These are phyloP conservation scores for Syngnathus scovelli DNA, from an alignment of 2,113 vertebrate genomes.

Conservation along the genomic window DNA sequence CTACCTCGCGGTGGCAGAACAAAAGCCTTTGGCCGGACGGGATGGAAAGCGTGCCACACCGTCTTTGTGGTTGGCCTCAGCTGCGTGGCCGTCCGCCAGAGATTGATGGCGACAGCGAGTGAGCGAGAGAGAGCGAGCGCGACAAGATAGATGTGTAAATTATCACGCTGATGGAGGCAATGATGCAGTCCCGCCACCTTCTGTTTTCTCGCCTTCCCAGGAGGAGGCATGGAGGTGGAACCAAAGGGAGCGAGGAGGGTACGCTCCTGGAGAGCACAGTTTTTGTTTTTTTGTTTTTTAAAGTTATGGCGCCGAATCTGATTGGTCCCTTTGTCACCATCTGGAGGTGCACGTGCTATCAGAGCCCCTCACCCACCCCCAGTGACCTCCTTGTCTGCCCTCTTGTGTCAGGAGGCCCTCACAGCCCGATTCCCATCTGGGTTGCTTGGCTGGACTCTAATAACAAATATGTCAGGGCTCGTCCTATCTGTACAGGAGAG, in stretches of 20 bases:
- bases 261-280: constrained; percentile 52
- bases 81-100: constrained; percentile 80
- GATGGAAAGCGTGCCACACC: neutral
- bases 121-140: constrained; percentile 87
- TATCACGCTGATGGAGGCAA: constrained; percentile 99
- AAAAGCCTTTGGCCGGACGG: too few relatives aligned
- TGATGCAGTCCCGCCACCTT: constrained; percentile 99
- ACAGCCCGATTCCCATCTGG: constrained; percentile 61
- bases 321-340: constrained; percentile 82
- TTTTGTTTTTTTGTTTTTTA: constrained; percentile 58
- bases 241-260: constrained; percentile 21
- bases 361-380: constrained; percentile 48
- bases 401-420: constrained; percentile 80
- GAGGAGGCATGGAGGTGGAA: constrained; percentile 57
- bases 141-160: constrained; percentile 99
- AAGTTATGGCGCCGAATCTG: constrained; percentile 76
- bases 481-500: constrained; percentile 29
- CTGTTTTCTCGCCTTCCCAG: constrained; percentile 82
- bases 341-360: constrained; percentile 77
- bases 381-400: constrained; percentile 81
- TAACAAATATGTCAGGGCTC: constrained; percentile 48
- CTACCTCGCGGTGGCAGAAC: neutral
- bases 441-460: constrained; percentile 66
- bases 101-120: constrained; percentile 94
- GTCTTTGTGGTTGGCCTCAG: constrained; percentile 63